Conservation (phyloP, 2,888 invertebrate genomes). For the Leptogaster cylindrica region DNA sequence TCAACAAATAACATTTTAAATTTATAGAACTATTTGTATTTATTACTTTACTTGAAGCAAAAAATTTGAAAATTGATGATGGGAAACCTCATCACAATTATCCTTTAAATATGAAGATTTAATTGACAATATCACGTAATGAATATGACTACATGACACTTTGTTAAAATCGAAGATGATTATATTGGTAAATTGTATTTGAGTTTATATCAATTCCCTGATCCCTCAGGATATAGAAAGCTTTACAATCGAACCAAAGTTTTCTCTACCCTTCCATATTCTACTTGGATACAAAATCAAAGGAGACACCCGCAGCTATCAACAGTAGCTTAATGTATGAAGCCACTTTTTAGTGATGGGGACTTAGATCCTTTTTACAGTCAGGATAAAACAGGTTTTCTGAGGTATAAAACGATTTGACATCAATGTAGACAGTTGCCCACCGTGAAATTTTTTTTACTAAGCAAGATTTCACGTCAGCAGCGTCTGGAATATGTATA, state of each 20-base stretch:
- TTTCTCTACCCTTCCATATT: neutral
- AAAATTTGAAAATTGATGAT: no score
- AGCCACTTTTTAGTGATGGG: conserved; percentile 23
- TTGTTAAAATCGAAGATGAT: no score
- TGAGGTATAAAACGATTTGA: conserved; percentile 19
- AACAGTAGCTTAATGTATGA: conserved; percentile 18
- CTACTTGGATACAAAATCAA: conserved; percentile 2
- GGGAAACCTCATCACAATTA: no score
- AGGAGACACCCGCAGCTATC: conserved; percentile 13
- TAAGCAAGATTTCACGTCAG: neutral
- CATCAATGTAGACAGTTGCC: conserved; percentile 4
- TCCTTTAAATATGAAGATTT: no score
- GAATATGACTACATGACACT: no score
- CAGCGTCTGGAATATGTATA: no score
- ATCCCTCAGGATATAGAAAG: neutral
- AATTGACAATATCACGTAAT: no score
- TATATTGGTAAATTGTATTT: no score
- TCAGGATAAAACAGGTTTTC: neutral
- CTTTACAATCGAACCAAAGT: neutral
- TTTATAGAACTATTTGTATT: no score
- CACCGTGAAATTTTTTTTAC: neutral
- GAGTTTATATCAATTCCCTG: no score
- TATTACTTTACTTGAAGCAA: no score
- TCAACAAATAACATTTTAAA: no score
- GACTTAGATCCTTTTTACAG: neutral